Base-by-base conservation (phyloP, 2,113 vertebrate genomes). In the Perca schrenkii region DNA sequence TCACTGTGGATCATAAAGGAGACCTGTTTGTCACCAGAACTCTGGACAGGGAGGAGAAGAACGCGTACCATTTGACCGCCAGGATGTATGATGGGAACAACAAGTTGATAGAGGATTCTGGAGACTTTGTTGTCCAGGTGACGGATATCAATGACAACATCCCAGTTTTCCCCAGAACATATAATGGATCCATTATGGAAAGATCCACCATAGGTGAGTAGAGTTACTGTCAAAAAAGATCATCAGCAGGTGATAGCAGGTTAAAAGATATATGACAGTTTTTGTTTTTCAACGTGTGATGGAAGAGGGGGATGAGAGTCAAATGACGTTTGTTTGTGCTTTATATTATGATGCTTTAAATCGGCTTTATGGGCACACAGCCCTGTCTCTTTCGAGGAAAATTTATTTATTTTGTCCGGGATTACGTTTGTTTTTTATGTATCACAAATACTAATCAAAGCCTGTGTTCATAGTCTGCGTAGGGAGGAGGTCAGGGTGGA, bases 111-210 rank as follows among this genome's bases (percentile, higher is more conserved):
- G 98, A 99, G 16, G 63, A 90, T 0, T 84, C 96, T 0, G 96
- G 96, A 12, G 87, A 82, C 0, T 99, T 99, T 88, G 88, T 89
- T 0, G 95, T 99, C 76, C 95, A 96, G 36, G 96, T 99, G 17
- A 93, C 93, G 0, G 98, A 99, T 1, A 91, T 99, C 65, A 99
- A 99, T 2, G 98, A 99, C 93, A 97, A 99, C 8, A 92, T 10
- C 3, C 98, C 98, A 0, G 91, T 96, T 54, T 99, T 99, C 84
- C 88, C 92, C 0, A 88, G 84, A 54, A 85, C 69, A 6, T 96
- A 94, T 85, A 97, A 96, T 0, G 97, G 95, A 0, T 97, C 96
- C 1, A 94, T 99, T 15, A 89, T 83, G 1, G 98, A 99, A 88
- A 96, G 97, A 93, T 97, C 97, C 0, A 6, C 25, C 0, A 77